These are phyloP conservation scores for Cephalophus harveyi DNA, from an alignment of 2,113 vertebrate genomes.

Conservation along the genomic window DNA sequence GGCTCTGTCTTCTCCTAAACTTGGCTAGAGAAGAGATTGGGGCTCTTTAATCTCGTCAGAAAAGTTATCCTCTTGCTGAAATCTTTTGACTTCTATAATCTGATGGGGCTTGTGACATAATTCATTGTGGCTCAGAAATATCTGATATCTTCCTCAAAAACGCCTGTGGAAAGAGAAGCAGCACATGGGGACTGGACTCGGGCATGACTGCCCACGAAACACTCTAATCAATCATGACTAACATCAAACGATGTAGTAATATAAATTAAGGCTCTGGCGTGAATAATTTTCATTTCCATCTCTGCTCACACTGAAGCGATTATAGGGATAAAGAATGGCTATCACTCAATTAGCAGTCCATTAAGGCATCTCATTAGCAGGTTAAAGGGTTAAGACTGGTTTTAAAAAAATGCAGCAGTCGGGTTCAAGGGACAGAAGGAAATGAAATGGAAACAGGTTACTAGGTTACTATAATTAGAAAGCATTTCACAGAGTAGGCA, in stretches of 20 bases:
- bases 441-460: not conserved
- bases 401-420: not conserved
- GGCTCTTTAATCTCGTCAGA: not conserved
- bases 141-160: not conserved
- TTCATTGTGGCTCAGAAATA: not conserved
- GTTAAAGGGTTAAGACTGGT: conserved; percentile 14
- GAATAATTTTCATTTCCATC: not conserved
- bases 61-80: not conserved
- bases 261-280: not conserved
- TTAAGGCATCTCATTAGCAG: not conserved
- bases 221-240: not conserved
- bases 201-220: not conserved
- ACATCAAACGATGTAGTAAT: not conserved
- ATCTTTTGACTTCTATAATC: not conserved
- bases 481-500: not conserved
- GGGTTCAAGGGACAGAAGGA: not conserved
- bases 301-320: not conserved
- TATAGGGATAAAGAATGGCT: not conserved
- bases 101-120: not conserved
- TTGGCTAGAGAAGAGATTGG: not conserved
- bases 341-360: not conserved
- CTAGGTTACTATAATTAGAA: not conserved
- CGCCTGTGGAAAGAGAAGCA: not conserved
- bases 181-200: not conserved
- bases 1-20: not conserved